These are phyloP conservation scores for Amphipyra berbera DNA, from an alignment of 2,888 invertebrate genomes.

Conservation along the genomic window DNA sequence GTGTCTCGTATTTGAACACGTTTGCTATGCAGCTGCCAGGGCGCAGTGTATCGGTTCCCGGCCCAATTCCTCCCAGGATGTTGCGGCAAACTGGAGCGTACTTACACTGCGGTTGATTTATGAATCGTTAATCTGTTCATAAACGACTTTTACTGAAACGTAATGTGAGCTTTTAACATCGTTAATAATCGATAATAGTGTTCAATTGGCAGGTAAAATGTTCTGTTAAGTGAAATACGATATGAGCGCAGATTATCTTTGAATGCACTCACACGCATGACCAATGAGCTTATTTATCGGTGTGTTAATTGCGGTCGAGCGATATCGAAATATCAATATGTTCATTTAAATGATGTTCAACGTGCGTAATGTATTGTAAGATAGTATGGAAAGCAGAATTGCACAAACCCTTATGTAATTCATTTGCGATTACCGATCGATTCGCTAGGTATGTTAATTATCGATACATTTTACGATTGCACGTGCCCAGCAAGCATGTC, in stretches of 20 bases:
- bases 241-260: conserved; percentile 48
- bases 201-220: conserved; percentile 70
- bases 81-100: conserved; percentile 59
- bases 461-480: conserved; percentile 33
- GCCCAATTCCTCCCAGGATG: conserved; percentile 61
- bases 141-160: conserved; percentile 70
- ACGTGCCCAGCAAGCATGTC: conserved; percentile 20
- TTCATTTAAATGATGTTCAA: not conserved
- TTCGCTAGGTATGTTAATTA: conserved; percentile 30
- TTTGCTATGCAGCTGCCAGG: conserved; percentile 25
- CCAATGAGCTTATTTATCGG: conserved; percentile 28
- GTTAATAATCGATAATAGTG: conserved; percentile 75
- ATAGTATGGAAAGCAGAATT: conserved; percentile 12
- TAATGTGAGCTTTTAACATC: conserved; percentile 70
- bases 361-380: not conserved
- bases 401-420: conserved; percentile 19
- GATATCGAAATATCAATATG: conserved; percentile 16
- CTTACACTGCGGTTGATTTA: conserved; percentile 71
- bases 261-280: conserved; percentile 37
- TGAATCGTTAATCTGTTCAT: conserved; percentile 74
- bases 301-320: conserved; percentile 7
- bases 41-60: conserved; percentile 36
- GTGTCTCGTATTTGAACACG: conserved; percentile 25
- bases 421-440: conserved; percentile 24
- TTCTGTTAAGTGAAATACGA: conserved; percentile 61